These are phyloP conservation scores for Carcharodon carcharias DNA, from an alignment of 2,797 vertebrate genomes.

Conservation along the genomic window DNA sequence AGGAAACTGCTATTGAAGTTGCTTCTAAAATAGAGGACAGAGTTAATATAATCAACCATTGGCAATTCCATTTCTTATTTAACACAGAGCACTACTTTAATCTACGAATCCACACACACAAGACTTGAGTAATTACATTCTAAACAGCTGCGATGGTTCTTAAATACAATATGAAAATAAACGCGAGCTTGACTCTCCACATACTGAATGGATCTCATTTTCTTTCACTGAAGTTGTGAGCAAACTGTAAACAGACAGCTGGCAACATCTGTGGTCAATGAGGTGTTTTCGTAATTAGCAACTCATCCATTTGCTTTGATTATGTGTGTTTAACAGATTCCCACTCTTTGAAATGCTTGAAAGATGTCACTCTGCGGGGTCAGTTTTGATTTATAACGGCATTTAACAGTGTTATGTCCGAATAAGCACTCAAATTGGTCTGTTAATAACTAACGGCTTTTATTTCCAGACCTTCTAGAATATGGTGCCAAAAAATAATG, in stretches of 20 bases:
- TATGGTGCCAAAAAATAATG: background rate
- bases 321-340: conserved; percentile 27
- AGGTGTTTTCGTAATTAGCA: conserved; percentile 11
- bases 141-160: background rate
- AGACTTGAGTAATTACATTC: background rate
- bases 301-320: conserved; percentile 2
- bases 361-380: background rate
- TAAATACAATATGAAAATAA: background rate
- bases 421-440: conserved; percentile 24
- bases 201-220: background rate
- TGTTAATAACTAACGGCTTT: background rate
- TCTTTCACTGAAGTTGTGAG: background rate
- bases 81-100: background rate
- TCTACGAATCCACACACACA: background rate
- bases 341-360: conserved; percentile 20
- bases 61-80: background rate
- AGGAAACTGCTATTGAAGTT: background rate
- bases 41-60: background rate
- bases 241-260: background rate
- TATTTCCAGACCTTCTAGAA: background rate
- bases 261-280: conserved; percentile 15
- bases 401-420: background rate
- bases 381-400: conserved; percentile 24
- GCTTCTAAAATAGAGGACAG: background rate
- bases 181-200: background rate